Evolutionary conservation across 2,888 invertebrate species (phyloP), one percentile per base, ranked within the genome.

Genomic region (Abrostola tripartita): DNA sequence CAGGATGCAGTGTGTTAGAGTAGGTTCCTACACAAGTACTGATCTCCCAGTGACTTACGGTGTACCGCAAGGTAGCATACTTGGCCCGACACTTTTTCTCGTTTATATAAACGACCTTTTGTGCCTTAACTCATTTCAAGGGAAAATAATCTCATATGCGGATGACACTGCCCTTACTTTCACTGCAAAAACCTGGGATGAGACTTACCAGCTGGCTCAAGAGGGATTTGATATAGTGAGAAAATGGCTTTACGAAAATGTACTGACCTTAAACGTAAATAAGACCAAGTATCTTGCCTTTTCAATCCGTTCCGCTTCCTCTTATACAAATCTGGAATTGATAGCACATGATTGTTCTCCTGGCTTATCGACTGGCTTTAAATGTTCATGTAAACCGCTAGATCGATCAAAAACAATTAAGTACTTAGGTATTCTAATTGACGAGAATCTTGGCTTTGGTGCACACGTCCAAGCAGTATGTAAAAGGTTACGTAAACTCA

Each of bases 101-200:
- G 47, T 47, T 12, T 47, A 47, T 47, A 47, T 47, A 12, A 47
- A 47, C 24, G 47, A 47, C n/a, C 47, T 47, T 12, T n/a, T 12
- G 6, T 14, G 24, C n/a, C 24, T 47, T 7, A 47, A 47, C 8
- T 47, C 24, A 47, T 14, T 12, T 47, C 14, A n/a, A n/a, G 24
- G 14, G 7, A 47, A 47, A 24, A 47, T 47, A 14, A 47, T 24
- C 6, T 12, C 47, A 24, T 47, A 14, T 12, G 47, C 47, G 6
- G 47, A 47, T 24, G 47, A 47, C 12, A 47, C 47, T 12, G 24
- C 47, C 24, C 47, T 47, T 6, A 47, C n/a, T 12, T 47, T 47
- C 12, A 47, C 7, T 7, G 47, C 14, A 7, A 24, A 12, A 6
- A 47, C 47, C 24, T 47, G 47, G 47, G 6, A 12, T 6, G 47